Evolutionary conservation across 2,113 vertebrate genomes (phyloP).

Genomic region (Alosa alosa): DNA sequence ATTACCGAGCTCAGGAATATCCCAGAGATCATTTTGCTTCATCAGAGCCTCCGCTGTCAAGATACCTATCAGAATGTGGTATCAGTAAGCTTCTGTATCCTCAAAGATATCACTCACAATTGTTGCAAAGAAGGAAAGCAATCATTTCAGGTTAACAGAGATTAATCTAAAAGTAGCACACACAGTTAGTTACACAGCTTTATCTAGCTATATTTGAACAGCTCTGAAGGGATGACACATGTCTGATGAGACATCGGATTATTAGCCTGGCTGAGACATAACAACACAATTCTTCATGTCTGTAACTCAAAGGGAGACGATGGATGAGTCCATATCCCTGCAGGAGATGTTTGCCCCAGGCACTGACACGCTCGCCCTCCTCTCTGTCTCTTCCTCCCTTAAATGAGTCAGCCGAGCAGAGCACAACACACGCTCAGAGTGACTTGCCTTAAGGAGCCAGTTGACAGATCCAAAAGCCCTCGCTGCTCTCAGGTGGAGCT

Average conservation of each 20-base stretch:
- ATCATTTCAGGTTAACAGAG: neutral
- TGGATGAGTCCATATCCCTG: neutral
- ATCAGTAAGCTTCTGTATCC: neutral
- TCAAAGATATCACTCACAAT: neutral
- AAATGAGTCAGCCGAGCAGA: neutral
- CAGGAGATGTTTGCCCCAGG: neutral
- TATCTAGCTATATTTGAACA: neutral
- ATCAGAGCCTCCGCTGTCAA: neutral
- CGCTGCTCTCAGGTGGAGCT: neutral
- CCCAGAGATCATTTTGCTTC: neutral
- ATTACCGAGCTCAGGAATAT: neutral
- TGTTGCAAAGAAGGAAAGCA: neutral
- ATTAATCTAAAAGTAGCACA: neutral
- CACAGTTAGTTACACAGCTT: neutral
- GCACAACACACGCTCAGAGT: neutral
- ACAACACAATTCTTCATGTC: neutral
- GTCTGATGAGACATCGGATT: neutral
- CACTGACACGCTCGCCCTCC: neutral
- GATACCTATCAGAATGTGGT: neutral
- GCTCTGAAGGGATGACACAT: neutral
- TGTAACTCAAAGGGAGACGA: neutral
- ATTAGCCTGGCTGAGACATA: neutral
- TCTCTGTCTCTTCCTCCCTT: neutral
- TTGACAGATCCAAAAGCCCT: neutral
- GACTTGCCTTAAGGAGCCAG: neutral